Percentiles rank a stretch among this genome's conserved stretches.
Conservation (phyloP, 2,113 vertebrate genomes). For the Brachyistius frenatus region DNA sequence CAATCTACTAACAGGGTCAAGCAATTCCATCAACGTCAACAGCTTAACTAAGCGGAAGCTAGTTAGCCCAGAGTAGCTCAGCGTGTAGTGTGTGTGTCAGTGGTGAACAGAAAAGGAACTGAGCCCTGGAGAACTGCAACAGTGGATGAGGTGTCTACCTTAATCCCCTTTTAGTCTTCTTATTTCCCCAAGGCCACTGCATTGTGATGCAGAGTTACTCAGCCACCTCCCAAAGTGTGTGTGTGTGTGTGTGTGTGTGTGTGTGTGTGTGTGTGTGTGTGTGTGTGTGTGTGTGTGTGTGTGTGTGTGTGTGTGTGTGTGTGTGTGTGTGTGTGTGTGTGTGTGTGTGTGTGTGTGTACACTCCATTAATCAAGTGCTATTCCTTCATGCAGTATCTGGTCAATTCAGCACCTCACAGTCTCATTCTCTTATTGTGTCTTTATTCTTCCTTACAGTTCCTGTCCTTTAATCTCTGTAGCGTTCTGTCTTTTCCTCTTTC, state of each 20-base stretch:
- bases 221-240: constrained; percentile 46
- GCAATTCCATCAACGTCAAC: constrained; percentile 18
- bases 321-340: constrained; percentile 17
- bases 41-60: constrained; percentile 4
- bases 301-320: constrained; percentile 27
- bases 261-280: neutral
- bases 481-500: constrained; percentile 51
- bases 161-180: constrained; percentile 73
- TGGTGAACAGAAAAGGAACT: constrained; percentile 18
- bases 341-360: constrained; percentile 15
- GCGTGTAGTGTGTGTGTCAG: constrained; percentile 20
- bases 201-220: constrained; percentile 80
- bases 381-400: constrained; percentile 72
- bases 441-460: constrained; percentile 32
- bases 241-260: constrained; percentile 1
- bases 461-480: constrained; percentile 61
- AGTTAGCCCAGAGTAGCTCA: constrained; percentile 8
- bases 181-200: constrained; percentile 67
- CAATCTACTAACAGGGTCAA: constrained; percentile 2
- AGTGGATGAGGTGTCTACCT: constrained; percentile 69
- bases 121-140: constrained; percentile 53
- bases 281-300: constrained; percentile 16
- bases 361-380: constrained; percentile 77
- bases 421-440: constrained; percentile 5
- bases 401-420: constrained; percentile 60